phyloP scores from a whole-genome alignment of 2,113 vertebrate genomes.

The Microcebus griseorufus region DNA sequence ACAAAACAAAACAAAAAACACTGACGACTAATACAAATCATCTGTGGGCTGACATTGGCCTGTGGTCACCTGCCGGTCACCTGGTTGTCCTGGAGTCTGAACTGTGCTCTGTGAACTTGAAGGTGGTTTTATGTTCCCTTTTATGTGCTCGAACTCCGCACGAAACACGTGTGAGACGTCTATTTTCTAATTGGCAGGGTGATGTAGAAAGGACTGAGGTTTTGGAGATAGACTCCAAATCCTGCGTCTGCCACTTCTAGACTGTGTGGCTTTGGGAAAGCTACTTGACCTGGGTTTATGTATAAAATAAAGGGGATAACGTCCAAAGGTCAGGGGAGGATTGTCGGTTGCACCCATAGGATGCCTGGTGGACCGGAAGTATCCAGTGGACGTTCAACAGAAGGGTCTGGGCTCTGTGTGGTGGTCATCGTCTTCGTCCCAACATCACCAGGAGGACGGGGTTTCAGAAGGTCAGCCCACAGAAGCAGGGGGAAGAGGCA shows the following conservation, averaged over 20 bases:
- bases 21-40: not conserved
- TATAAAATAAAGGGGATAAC: not conserved
- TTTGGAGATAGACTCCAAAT: not conserved
- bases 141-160: rapidly evolving
- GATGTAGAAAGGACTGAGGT: not conserved
- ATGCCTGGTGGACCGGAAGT: not conserved
- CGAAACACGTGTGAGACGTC: rapidly evolving
- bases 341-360: not conserved
- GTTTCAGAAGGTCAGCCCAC: not conserved
- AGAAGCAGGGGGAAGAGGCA: not conserved
- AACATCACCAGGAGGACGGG: not conserved
- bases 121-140: not conserved
- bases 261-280: not conserved
- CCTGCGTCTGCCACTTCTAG: not conserved
- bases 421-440: not conserved
- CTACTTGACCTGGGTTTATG: not conserved
- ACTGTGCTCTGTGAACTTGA: not conserved
- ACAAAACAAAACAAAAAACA: not conserved
- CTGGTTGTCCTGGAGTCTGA: not conserved
- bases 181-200: not conserved
- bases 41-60: not conserved
- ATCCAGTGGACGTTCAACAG: too few relatives aligned
- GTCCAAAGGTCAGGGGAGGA: not conserved
- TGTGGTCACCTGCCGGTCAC: rapidly evolving
- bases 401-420: not conserved